Conservation (phyloP, 2,113 vertebrate species). For the Chrysemys picta region DNA sequence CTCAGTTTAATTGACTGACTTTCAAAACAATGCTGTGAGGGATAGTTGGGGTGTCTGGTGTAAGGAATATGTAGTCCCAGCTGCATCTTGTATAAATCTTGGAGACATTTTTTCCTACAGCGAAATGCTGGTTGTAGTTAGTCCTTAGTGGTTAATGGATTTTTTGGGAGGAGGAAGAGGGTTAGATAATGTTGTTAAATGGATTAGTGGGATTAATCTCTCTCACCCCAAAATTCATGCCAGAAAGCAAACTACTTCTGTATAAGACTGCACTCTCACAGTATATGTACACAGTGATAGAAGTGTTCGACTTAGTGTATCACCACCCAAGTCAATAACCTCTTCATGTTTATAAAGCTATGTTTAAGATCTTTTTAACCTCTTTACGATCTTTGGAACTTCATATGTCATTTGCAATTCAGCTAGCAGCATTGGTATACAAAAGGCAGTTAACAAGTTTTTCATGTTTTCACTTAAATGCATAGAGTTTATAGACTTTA, state of each 20-base stretch:
- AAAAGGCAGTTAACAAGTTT: not conserved
- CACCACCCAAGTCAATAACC: not conserved
- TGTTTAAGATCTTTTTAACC: not conserved
- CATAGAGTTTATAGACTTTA: not conserved
- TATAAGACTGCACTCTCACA: not conserved
- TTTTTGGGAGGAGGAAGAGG: not conserved
- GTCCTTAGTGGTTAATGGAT: not conserved
- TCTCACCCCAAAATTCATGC: not conserved
- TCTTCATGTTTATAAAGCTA: not conserved
- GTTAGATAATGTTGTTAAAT: not conserved
- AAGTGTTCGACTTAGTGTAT: not conserved
- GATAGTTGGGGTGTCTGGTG: not conserved
- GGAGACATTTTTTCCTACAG: not conserved
- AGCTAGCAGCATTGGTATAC: not conserved
- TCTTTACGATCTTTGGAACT: not conserved
- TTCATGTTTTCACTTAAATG: slow-evolving; percentile 38
- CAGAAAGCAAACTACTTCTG: not conserved
- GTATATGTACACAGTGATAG: not conserved
- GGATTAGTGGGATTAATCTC: not conserved
- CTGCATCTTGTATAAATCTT: not conserved
- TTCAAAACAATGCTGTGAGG: not conserved
- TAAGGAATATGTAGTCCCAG: not conserved
- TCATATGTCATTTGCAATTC: not conserved
- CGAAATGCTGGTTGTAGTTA: not conserved
- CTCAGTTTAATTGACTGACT: not conserved